Percentiles rank a stretch among this genome's conserved stretches.
Evolutionary conservation across 2,888 invertebrate genomes (phyloP).

Genomic region (Ischnura elegans): DNA sequence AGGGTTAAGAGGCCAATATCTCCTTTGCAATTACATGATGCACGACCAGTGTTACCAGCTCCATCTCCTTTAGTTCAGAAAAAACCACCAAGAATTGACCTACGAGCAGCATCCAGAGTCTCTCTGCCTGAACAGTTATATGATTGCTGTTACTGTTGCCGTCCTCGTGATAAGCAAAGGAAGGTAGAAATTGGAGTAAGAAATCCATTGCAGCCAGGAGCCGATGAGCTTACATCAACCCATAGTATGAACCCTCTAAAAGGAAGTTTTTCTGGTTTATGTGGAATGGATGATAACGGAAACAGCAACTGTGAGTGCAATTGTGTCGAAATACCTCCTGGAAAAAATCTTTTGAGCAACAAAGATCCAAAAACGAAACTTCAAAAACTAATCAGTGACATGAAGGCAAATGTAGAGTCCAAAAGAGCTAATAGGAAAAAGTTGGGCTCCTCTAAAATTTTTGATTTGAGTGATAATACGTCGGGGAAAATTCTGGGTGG

Average conservation of each 20-base stretch:
- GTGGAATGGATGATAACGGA: neutral
- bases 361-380: neutral
- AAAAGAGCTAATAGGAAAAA: neutral
- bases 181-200: neutral
- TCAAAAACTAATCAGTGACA: neutral
- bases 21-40: neutral
- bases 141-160: neutral
- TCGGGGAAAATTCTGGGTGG: neutral
- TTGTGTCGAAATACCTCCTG: neutral
- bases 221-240: neutral
- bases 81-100: neutral
- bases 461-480: neutral
- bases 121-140: neutral
- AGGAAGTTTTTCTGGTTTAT: neutral
- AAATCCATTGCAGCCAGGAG: neutral
- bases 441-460: neutral
- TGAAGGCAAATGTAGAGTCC: neutral
- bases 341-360: neutral
- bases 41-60: neutral
- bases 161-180: neutral
- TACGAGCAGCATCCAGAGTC: neutral
- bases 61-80: neutral
- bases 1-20: neutral
- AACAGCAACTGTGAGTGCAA: neutral
- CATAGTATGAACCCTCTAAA: neutral